phyloP scores from a whole-genome alignment of 1,140 invertebrate species.

The Cheumatopsyche charites region DNA sequence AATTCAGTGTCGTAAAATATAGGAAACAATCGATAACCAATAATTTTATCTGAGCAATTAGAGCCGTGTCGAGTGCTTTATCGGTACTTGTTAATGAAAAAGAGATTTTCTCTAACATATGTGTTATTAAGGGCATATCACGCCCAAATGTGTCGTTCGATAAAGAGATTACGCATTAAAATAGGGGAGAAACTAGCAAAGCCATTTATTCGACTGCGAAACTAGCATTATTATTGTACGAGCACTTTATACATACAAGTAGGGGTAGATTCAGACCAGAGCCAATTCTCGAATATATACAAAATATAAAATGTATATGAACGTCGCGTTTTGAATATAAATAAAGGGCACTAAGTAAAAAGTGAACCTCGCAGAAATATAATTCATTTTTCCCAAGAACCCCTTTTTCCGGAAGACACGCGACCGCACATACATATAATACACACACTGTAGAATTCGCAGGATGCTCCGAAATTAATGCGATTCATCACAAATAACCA shows the following conservation, averaged over 20 bases:
- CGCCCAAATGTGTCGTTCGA: constrained; percentile 25
- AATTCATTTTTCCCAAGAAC: constrained; percentile 38
- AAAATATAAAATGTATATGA: not conserved
- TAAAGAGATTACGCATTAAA: constrained; percentile 16
- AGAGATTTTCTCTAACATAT: constrained; percentile 26
- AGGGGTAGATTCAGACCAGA: too few relatives aligned
- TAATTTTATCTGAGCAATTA: constrained; percentile 9
- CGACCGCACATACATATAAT: constrained; percentile 8
- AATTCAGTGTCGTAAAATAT: too few relatives aligned
- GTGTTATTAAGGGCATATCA: constrained; percentile 26
- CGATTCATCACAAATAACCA: constrained; percentile 40
- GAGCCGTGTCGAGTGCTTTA: constrained; percentile 3
- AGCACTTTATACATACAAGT: too few relatives aligned
- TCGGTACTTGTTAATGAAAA: constrained; percentile 18
- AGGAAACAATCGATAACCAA: not conserved
- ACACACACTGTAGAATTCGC: constrained; percentile 4
- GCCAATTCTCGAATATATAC: not conserved
- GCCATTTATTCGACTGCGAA: constrained; percentile 14
- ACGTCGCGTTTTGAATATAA: constrained; percentile 2
- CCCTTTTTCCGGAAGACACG: constrained; percentile 39
- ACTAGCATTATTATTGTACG: not conserved
- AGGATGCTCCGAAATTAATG: constrained; percentile 37
- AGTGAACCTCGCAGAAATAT: constrained; percentile 18
- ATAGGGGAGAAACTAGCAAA: constrained; percentile 3
- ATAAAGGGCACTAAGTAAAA: not conserved